Evolutionary conservation across 2,113 vertebrate species (phyloP), one percentile per base, ranked within the genome.

Genomic region (Pogonocichla stellata): DNA sequence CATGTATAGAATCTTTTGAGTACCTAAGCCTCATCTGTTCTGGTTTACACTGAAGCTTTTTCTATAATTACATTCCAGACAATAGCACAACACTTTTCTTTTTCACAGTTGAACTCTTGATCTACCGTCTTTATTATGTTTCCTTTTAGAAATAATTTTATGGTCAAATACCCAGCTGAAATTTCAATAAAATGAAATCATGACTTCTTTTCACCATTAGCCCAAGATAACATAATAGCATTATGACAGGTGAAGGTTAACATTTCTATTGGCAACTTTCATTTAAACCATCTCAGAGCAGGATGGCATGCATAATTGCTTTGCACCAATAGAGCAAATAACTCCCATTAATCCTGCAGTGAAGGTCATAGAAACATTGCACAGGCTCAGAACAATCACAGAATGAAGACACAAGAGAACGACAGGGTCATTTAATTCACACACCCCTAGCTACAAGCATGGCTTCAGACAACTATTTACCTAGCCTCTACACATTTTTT

Each of bases 151-250:
- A 96, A 95, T 94, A 94, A 90, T 95, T 93, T 96, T 97, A 94
- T 90, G 93, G 93, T 95, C 91, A 96, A 94, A 96, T 79, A 93
- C 77, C 61, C 80, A 90, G 79, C 67, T 86, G 88, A 97, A 95
- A 95, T 91, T 95, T 96, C 90, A 96, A 96, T 95, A 91, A 96
- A 95, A 96, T 92, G 80, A 90, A 96, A 96, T 94, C 74, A 81
- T 82, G 78, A 87, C 91, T 95, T 95, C 88, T 79, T 93, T 94
- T 91, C 56, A 75, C 88, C 82, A 92, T 96, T 94, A 96, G 58
- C 40, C 65, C 50, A 86, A 83, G 89, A 95, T 94, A 93, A 95
- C 74, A 92, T 95, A 95, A 85, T 84, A 91, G 89, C 90, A 91
- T 91, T 91, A 94, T 87, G 88, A 92, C 78, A 96, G 92, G 94